phyloP scores from a whole-genome alignment of 2,797 vertebrate genomes.

The Tachyglossus aculeatus region DNA sequence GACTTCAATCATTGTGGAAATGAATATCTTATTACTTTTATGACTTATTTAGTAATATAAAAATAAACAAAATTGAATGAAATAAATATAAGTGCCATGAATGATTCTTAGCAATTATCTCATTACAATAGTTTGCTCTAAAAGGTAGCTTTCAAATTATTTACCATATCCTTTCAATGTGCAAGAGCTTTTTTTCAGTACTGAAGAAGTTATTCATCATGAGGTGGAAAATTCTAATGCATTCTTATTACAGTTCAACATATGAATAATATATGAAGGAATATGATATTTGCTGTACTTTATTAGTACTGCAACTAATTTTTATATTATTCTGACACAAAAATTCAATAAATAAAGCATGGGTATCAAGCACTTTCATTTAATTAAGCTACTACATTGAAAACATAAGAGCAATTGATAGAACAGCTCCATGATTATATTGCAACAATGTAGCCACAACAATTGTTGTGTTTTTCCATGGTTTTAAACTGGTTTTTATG shows the following conservation, averaged over 20 bases:
- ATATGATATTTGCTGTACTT: constrained; percentile 38
- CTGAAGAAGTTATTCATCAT: constrained; percentile 39
- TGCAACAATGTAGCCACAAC: constrained; percentile 16
- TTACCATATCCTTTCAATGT: constrained; percentile 41
- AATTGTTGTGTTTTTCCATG: constrained; percentile 28
- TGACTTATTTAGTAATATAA: not conserved
- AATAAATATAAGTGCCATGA: constrained; percentile 24
- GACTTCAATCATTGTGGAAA: not conserved
- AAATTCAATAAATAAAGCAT: constrained; percentile 62
- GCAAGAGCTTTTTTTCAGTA: constrained; percentile 9
- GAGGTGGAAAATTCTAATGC: constrained; percentile 46
- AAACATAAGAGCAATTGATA: constrained; percentile 19
- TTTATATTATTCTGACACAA: constrained; percentile 30
- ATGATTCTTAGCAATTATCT: constrained; percentile 34
- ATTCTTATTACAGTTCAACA: constrained; percentile 44
- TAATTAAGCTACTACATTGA: constrained; percentile 60
- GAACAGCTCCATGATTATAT: constrained; percentile 35
- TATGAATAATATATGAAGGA: constrained; percentile 61
- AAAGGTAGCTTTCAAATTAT: constrained; percentile 34
- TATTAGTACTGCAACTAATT: constrained; percentile 50
- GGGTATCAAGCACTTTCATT: constrained; percentile 43
- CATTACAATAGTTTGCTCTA: constrained; percentile 30
- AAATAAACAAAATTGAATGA: not conserved
- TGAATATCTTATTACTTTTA: not conserved
- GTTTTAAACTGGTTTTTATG: constrained; percentile 36